These are phyloP conservation scores for Idaea biselata DNA, from an alignment of 2,888 invertebrate species.

Conservation along the genomic window DNA sequence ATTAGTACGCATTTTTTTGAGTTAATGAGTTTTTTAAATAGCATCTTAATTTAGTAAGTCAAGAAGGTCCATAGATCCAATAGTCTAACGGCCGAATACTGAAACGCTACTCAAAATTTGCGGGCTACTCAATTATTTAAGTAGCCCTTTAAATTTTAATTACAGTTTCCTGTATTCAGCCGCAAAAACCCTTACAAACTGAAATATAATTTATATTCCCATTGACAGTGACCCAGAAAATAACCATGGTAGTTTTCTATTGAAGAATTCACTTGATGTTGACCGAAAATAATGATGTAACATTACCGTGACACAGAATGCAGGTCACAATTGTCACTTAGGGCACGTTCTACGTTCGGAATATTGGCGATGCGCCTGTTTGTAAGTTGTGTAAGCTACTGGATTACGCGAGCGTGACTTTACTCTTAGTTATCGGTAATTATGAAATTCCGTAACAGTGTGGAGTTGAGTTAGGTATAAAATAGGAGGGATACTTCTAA, in stretches of 20 bases:
- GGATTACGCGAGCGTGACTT: constrained; percentile 44
- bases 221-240: constrained; percentile 1
- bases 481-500: not conserved
- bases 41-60: no score
- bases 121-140: no score
- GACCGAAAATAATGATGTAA: constrained; percentile 38
- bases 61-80: no score
- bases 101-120: no score
- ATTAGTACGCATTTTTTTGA: no score
- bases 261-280: not conserved
- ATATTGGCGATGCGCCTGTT: constrained; percentile 48
- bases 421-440: constrained; percentile 2
- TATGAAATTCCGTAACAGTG: not conserved
- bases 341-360: constrained; percentile 40
- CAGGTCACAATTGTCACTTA: constrained; percentile 63
- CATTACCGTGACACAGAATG: constrained; percentile 52
- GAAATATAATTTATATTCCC: not conserved
- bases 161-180: no score
- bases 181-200: no score
- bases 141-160: no score
- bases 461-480: not conserved
- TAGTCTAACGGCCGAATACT: no score
- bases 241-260: not conserved
- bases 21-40: no score
- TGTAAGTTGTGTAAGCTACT: constrained; percentile 47